phyloP scores from a whole-genome alignment of 2,888 invertebrate genomes.

The Dryococelus australis region DNA sequence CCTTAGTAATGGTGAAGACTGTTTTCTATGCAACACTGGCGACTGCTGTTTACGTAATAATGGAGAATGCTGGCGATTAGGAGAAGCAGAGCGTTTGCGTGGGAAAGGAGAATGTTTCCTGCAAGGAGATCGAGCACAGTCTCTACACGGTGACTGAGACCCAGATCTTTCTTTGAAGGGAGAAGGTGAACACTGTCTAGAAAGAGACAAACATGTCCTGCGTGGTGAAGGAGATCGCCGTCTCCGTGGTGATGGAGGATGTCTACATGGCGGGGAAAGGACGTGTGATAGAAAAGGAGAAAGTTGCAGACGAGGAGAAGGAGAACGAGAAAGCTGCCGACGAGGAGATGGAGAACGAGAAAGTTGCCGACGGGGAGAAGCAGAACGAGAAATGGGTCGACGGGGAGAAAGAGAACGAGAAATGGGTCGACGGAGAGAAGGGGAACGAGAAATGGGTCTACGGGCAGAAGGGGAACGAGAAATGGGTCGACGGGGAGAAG shows the following conservation, averaged over 20 bases:
- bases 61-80: neutral
- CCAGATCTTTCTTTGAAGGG: neutral
- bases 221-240: neutral
- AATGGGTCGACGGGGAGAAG: neutral
- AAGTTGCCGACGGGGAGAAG: neutral
- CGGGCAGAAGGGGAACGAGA: constrained; percentile 22
- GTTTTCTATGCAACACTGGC: neutral
- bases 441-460: neutral
- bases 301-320: neutral
- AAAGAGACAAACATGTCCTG: neutral
- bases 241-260: neutral
- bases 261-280: neutral
- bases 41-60: constrained; percentile 3
- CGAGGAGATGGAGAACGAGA: neutral
- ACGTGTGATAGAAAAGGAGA: neutral
- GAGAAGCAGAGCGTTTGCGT: neutral
- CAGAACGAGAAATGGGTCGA: neutral
- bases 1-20: neutral
- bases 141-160: neutral
- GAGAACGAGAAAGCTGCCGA: neutral
- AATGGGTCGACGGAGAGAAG: neutral
- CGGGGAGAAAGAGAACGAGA: neutral
- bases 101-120: neutral
- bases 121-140: constrained; percentile 1
- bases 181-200: neutral